Base-by-base conservation (phyloP, 2,888 invertebrate genomes). In the Listrodromus nycthemerus region DNA sequence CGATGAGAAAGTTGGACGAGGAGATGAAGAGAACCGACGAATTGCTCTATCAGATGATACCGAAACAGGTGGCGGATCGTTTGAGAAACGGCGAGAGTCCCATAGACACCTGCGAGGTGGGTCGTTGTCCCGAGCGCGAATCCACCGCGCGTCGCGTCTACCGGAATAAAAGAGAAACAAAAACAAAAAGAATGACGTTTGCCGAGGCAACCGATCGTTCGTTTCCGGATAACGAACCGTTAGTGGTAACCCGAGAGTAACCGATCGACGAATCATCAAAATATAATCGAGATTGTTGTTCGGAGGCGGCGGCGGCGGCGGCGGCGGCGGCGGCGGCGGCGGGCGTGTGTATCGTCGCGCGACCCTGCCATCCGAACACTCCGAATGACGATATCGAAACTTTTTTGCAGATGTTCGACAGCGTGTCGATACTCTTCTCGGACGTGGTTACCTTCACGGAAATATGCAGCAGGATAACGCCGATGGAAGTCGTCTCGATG, bases 401-500 rank as follows among this genome's bases (percentile, higher is more conserved):
- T 79, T 84, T 79, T 84, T 87, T 92, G 0, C 95, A 99, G 99
- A 98, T 98, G 96, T 99, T 99, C 93, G 97, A 99, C 92, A 97
- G 96, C 90, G 99, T 99, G 2, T 99, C 99, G 0, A 98, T 99
- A 86, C 95, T 99, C 82, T 99, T 99, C 94, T 99, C 99, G 30
- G 99, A 99, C 93, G 98, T 99, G 71, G 99, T 99, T 8, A 98
- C 98, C 10, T 99, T 99, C 94, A 99, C 99, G 1, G 98, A 98
- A 94, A 99, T 99, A 91, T 99, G 99, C 93, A 98, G 98, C 89
- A 95, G 98, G 86, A 98, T 99, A 90, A 97, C 98, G 0, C 99
- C 99, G 0, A 98, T 99, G 98, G 98, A 99, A 92, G 99, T 99
- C 5, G 99, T 99, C 0, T 98, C 98, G 33, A 98, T 99, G 97